phyloP scores from a whole-genome alignment of 2,113 vertebrate species.

The Microcebus jonahi region DNA sequence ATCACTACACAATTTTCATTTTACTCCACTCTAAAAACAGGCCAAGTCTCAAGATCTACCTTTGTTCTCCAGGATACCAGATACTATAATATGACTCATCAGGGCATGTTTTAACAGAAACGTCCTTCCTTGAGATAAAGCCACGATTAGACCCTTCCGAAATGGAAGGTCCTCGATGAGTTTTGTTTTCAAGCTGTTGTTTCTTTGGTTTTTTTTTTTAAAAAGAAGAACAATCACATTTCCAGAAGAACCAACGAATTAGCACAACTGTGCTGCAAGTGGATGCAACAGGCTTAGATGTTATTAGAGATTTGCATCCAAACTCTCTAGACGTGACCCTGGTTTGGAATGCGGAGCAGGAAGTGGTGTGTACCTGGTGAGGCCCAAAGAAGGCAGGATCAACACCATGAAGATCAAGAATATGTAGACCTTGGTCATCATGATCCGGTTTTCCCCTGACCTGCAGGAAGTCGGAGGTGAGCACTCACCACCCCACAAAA shows the following conservation, averaged over 20 bases:
- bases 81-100: too few species aligned
- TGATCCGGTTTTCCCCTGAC: slow-evolving; percentile 94
- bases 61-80: not conserved
- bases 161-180: not conserved
- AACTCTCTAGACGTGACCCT: not conserved
- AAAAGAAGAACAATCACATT: not conserved
- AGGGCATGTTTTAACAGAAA: not conserved
- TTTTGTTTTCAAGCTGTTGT: not conserved
- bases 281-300: not conserved
- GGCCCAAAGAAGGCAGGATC: slow-evolving; percentile 96
- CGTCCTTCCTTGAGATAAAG: not conserved
- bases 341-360: not conserved
- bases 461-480: slow-evolving; percentile 74
- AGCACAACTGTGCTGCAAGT: accelerated
- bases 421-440: slow-evolving; percentile 97
- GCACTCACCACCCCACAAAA: accelerated
- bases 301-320: too few species aligned
- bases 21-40: not conserved
- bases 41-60: not conserved
- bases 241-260: not conserved
- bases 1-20: not conserved
- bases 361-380: slow-evolving; percentile 91
- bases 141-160: not conserved
- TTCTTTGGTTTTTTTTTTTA: not conserved
- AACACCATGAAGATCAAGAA: slow-evolving; percentile 99